These are phyloP conservation scores for Elymnias hypermnestra DNA, from an alignment of 1,140 invertebrate genomes.

Conservation along the genomic window DNA sequence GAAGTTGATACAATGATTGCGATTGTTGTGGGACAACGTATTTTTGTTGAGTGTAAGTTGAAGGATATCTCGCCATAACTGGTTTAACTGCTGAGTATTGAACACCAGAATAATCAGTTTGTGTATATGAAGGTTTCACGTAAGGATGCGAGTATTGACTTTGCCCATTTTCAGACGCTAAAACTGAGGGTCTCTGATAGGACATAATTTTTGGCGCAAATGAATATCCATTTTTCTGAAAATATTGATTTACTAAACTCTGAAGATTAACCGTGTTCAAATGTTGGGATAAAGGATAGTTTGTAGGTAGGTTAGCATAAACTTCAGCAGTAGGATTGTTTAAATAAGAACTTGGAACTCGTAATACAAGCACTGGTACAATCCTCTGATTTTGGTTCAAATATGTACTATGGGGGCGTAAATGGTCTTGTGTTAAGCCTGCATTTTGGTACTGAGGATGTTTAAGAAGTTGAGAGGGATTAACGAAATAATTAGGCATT, in stretches of 20 bases:
- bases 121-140: constrained; percentile 54
- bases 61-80: constrained; percentile 60
- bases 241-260: constrained; percentile 63
- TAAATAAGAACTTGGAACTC: constrained; percentile 76
- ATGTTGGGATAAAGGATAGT: constrained; percentile 70
- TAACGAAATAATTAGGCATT: constrained; percentile 68
- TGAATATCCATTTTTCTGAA: constrained; percentile 57
- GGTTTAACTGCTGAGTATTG: constrained; percentile 67
- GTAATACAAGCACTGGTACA: constrained; percentile 76
- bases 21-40: constrained; percentile 39
- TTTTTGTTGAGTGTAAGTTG: constrained; percentile 42
- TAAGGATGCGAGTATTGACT: constrained; percentile 58
- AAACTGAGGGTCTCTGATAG: constrained; percentile 36
- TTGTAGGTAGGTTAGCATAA: constrained; percentile 75
- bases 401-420: constrained; percentile 45
- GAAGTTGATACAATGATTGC: constrained; percentile 42
- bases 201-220: constrained; percentile 56
- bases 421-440: constrained; percentile 54
- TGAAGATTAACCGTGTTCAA: constrained; percentile 76
- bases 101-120: constrained; percentile 56
- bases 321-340: constrained; percentile 70
- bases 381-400: constrained; percentile 58
- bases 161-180: constrained; percentile 29
- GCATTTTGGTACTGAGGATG: constrained; percentile 64
- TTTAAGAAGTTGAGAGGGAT: constrained; percentile 58